Conservation (phyloP, 2,797 vertebrate genomes). For the Spea hammondii region DNA sequence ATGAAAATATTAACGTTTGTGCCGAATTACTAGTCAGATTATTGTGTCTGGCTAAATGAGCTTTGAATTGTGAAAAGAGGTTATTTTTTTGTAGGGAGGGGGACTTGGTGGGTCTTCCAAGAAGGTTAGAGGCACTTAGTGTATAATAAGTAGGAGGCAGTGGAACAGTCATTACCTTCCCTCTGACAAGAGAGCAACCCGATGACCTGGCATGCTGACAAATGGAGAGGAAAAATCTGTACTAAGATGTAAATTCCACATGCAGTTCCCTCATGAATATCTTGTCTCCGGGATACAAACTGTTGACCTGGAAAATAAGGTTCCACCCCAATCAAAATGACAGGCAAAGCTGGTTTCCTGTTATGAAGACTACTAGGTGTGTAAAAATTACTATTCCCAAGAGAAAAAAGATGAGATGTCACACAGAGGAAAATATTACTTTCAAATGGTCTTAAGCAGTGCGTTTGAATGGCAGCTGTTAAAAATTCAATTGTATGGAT, state of each 20-base stretch:
- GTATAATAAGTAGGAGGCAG: constrained; percentile 83
- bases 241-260: constrained; percentile 86
- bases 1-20: constrained; percentile 45
- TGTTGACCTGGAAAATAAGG: constrained; percentile 82
- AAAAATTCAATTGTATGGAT: constrained; percentile 70
- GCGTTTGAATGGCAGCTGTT: constrained; percentile 76
- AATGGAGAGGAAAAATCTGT: constrained; percentile 92
- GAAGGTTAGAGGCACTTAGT: constrained; percentile 88
- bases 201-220: constrained; percentile 90
- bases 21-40: constrained; percentile 52
- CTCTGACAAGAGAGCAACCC: constrained; percentile 76
- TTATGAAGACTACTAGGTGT: constrained; percentile 77
- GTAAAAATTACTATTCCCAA: constrained; percentile 88
- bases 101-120: constrained; percentile 71
- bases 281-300: constrained; percentile 77
- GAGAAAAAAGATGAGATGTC: constrained; percentile 81
- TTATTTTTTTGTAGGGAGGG: constrained; percentile 65
- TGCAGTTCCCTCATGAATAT: constrained; percentile 79
- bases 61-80: constrained; percentile 54
- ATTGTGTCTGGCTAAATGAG: constrained; percentile 50
- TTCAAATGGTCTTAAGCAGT: constrained; percentile 75
- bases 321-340: constrained; percentile 85
- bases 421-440: constrained; percentile 84
- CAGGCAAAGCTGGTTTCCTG: constrained; percentile 76
- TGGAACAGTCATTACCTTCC: constrained; percentile 82